A percentile compares a stretch with the other conserved stretches of the same genome.
phyloP scores from a whole-genome alignment of 2,888 invertebrate species.

The Ptilodon capucinus region DNA sequence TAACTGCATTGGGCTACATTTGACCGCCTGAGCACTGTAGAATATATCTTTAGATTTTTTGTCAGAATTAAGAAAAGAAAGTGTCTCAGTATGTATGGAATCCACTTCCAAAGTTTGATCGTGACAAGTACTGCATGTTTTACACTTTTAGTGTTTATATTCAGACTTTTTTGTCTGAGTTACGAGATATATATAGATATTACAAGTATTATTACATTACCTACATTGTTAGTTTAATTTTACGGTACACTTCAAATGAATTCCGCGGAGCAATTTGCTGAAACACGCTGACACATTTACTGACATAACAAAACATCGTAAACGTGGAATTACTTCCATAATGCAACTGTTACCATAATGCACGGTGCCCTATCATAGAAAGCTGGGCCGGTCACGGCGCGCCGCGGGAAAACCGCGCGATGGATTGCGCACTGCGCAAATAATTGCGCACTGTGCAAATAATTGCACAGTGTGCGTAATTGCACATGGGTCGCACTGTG shows the following conservation, averaged over 20 bases:
- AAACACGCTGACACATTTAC: slow-evolving; percentile 1
- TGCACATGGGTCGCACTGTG: slow-evolving; percentile 3
- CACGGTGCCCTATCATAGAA: slow-evolving; percentile 1
- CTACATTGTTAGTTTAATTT: no score
- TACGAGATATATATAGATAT: no score
- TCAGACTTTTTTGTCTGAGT: no score
- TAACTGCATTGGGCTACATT: neutral
- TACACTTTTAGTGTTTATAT: no score
- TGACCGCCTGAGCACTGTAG: no score
- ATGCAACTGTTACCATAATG: slow-evolving; percentile 1
- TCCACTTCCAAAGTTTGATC: no score
- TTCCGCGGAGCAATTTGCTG: neutral
- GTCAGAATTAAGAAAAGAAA: no score
- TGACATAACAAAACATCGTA: slow-evolving; percentile 1
- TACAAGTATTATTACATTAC: no score
- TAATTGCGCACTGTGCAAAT: slow-evolving; percentile 5
- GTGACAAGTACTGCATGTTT: no score
- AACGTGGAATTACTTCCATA: slow-evolving; percentile 1
- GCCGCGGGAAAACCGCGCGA: slow-evolving; percentile 12
- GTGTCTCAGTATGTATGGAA: no score
- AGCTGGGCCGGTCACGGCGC: slow-evolving; percentile 2
- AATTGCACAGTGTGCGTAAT: slow-evolving; percentile 16
- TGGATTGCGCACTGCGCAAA: slow-evolving; percentile 9
- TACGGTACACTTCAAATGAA: neutral
- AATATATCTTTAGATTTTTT: no score